Evolutionary conservation across 1,140 invertebrate species (phyloP), one percentile per base, ranked within the genome.

Genomic region (Pachypeltis micranthus): DNA sequence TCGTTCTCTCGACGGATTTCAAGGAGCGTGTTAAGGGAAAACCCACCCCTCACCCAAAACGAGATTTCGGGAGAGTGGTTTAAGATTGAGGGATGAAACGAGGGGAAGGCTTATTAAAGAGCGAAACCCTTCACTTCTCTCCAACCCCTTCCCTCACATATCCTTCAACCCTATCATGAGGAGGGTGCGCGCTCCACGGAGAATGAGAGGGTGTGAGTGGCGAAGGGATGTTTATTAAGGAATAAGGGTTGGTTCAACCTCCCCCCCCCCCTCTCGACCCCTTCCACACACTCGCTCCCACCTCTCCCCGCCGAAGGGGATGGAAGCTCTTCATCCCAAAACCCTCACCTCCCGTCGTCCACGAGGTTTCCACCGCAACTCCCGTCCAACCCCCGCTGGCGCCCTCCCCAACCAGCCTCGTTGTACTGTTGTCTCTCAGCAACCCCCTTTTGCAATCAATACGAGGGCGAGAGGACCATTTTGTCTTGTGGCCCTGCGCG

Each of bases 301-400:
- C n/a, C n/a, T n/a, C n/a, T n/a, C n/a, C n/a, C n/a, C n/a, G n/a
- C n/a, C n/a, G n/a, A n/a, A n/a, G n/a, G n/a, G n/a, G n/a, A n/a
- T n/a, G n/a, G n/a, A n/a, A n/a, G n/a, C n/a, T n/a, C n/a, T n/a
- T n/a, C n/a, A n/a, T n/a, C n/a, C n/a, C n/a, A n/a, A n/a, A n/a
- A n/a, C n/a, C n/a, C n/a, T n/a, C n/a, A n/a, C n/a, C n/a, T n/a
- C n/a, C n/a, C n/a, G n/a, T n/a, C n/a, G n/a, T n/a, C n/a, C n/a
- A n/a, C n/a, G n/a, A n/a, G n/a, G n/a, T n/a, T n/a, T n/a, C n/a
- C n/a, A n/a, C 66, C 69, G 70, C 74, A 73, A 75, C 70, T 69
- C 67, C 24, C 29, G 19, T 34, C 59, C 60, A 19, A 68, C 59
- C 27, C 60, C 44, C 55, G 65, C 66, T 60, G 44, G 44, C 25